Base-by-base conservation (phyloP, 1,140 invertebrate genomes). In the Lordiphosa mommai region DNA sequence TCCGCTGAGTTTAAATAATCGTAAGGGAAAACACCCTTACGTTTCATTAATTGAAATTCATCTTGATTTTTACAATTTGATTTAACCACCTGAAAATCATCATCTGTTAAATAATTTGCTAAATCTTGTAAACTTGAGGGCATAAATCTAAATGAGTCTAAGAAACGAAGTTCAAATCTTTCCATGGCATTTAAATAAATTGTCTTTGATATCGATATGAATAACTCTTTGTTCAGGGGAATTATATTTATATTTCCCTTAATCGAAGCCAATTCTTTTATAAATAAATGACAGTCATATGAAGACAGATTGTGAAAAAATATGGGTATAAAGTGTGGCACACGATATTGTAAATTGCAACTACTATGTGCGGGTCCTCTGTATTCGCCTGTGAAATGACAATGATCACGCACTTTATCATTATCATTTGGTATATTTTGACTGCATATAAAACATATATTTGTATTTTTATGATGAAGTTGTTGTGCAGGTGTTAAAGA, bases 251-350 rank as follows among this genome's bases (percentile, higher is more conserved):
- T n/a, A n/a, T n/a, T n/a, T n/a, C n/a, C n/a, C n/a, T n/a, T n/a
- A n/a, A n/a, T n/a, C n/a, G n/a, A n/a, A n/a, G n/a, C n/a, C n/a
- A n/a, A n/a, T n/a, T n/a, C n/a, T n/a, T n/a, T n/a, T n/a, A n/a
- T n/a, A n/a, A n/a, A n/a, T n/a, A n/a, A n/a, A n/a, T n/a, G n/a
- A n/a, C n/a, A 41, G 65, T 90, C 87, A 61, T 90, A 89, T 1
- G 68, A 72, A 5, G 43, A 38, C 4, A 89, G 58, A 66, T 89
- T 89, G 63, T 89, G 86, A 57, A 89, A 86, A 56, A 85, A 58
- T 37, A 89, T 68, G 5, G 89, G 88, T 27, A 88, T 43, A 37
- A 63, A 64, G 38, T 56, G 59, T 16, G 61, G 23, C 48, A 60
- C n/a, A n/a, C n/a, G n/a, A n/a, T n/a, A n/a, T n/a, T n/a, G n/a